These are phyloP conservation scores for Drosophila gaucha DNA, from an alignment of 2,888 invertebrate genomes.

Conservation along the genomic window DNA sequence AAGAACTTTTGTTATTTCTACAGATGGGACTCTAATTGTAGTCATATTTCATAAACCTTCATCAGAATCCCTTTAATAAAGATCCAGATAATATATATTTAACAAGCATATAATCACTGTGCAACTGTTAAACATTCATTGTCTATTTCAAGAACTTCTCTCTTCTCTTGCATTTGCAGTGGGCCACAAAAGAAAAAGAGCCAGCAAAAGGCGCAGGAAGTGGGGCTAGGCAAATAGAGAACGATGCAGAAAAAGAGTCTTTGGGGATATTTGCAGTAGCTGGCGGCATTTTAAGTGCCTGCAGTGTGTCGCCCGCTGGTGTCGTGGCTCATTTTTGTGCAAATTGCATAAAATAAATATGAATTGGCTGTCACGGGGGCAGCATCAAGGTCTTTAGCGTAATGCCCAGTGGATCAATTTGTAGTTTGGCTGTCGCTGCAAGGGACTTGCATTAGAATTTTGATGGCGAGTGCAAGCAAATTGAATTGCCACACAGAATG, in stretches of 20 bases:
- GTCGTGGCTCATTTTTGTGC: slow-evolving; percentile 27
- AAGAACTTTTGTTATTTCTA: no score
- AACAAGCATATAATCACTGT: no score
- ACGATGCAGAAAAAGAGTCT: slow-evolving; percentile 21
- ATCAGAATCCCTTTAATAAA: no score
- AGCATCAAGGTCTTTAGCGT: slow-evolving; percentile 22
- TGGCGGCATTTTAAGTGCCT: slow-evolving; percentile 28
- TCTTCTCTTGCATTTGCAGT: slow-evolving; percentile 9
- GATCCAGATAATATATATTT: no score
- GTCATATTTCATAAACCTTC: no score
- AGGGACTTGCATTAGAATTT: slow-evolving; percentile 38
- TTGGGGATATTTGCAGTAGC: slow-evolving; percentile 35
- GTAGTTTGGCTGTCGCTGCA: slow-evolving; percentile 7
- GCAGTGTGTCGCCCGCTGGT: slow-evolving; percentile 10
- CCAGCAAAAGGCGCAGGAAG: slow-evolving; percentile 1
- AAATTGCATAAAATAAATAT: slow-evolving; percentile 57
- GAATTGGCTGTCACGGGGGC: slow-evolving; percentile 30
- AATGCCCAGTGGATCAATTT: slow-evolving; percentile 43
- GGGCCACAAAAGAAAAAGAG: slow-evolving; percentile 18
- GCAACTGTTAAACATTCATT: no score
- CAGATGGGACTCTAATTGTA: no score
- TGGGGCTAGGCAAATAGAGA: slow-evolving; percentile 18
- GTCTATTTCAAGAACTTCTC: no score
- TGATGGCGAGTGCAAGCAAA: slow-evolving; percentile 30
- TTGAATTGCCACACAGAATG: slow-evolving; percentile 47